phyloP scores from a whole-genome alignment of 2,113 vertebrate species.

The Grallaria varia region DNA sequence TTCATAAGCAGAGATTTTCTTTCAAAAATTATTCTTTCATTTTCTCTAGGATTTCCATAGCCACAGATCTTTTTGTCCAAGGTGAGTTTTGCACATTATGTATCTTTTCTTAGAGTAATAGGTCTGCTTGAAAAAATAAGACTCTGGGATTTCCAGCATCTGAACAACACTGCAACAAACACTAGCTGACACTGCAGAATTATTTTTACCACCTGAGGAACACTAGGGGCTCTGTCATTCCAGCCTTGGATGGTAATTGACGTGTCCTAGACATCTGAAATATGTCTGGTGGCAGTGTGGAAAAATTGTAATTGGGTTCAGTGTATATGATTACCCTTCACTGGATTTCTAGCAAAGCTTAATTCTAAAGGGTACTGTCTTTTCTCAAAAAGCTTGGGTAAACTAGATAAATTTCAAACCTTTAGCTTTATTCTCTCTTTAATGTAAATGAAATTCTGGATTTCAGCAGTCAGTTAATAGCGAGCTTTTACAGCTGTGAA shows the following conservation, averaged over 20 bases:
- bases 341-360: background rate
- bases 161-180: background rate
- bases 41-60: background rate
- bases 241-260: background rate
- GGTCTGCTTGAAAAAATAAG: background rate
- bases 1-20: background rate
- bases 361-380: background rate
- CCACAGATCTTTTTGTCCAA: background rate
- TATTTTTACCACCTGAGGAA: background rate
- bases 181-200: background rate
- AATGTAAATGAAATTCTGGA: background rate
- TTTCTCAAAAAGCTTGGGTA: background rate
- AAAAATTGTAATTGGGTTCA: background rate
- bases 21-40: background rate
- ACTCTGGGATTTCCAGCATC: background rate
- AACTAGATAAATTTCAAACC: background rate
- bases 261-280: background rate
- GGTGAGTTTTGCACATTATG: background rate
- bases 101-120: background rate
- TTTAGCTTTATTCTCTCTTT: background rate
- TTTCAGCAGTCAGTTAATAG: background rate
- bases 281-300: background rate
- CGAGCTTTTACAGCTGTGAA: background rate
- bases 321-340: background rate
- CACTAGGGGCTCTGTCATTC: background rate